Percentiles rank a stretch among this genome's conserved stretches.
Conservation (phyloP, 1,140 invertebrate species). For the Lethrus apterus region DNA sequence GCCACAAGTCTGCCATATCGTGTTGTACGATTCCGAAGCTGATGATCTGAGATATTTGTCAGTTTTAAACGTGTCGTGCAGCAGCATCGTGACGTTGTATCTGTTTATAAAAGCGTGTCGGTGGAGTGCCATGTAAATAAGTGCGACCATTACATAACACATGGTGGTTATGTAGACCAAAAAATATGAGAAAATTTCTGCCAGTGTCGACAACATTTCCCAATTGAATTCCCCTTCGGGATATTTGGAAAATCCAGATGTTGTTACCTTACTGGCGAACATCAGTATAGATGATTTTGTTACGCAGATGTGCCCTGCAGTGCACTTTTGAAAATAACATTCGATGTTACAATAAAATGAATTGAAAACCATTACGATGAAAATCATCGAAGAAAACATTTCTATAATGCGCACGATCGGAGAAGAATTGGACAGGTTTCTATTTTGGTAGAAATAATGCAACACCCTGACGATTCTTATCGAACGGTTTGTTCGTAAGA, state of each 20-base stretch:
- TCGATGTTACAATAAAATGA: conserved; percentile 1
- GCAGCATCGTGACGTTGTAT: conserved; percentile 1
- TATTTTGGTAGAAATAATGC: neutral
- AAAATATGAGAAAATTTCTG: neutral
- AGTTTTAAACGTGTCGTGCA: conserved; percentile 2
- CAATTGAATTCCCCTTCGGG: neutral
- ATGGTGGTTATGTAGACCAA: neutral
- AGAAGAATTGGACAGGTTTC: neutral
- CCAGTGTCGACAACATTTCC: neutral
- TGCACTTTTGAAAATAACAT: neutral
- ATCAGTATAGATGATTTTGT: neutral
- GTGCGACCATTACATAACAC: neutral
- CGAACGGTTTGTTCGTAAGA: neutral
- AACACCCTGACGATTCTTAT: neutral
- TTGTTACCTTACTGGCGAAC: neutral
- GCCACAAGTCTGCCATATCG: neutral
- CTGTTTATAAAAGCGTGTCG: neutral
- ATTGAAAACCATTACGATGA: neutral
- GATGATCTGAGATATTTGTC: conserved; percentile 1
- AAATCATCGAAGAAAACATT: neutral
- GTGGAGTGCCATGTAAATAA: neutral
- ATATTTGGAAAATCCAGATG: neutral
- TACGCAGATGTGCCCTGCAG: neutral
- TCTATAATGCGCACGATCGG: neutral
- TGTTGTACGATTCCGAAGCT: neutral